phyloP scores from a whole-genome alignment of 2,797 vertebrate genomes.

The Novumbra hubbsi region DNA sequence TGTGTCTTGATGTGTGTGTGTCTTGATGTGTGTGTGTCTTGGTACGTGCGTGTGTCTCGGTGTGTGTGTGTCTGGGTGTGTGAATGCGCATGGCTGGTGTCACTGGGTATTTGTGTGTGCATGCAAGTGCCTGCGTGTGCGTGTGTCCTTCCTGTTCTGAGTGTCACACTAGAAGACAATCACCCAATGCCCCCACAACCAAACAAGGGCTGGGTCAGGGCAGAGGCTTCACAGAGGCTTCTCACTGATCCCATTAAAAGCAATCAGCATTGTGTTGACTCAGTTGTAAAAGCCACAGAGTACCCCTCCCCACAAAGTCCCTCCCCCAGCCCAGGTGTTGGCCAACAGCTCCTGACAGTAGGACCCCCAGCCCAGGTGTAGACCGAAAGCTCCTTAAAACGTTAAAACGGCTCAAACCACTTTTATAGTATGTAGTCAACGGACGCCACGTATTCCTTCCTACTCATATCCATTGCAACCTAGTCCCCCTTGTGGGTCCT shows the following conservation, averaged over 20 bases:
- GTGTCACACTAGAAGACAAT: neutral
- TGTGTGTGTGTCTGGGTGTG: conserved; percentile 17
- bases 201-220: conserved; percentile 25
- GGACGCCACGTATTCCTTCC: neutral
- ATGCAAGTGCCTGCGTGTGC: conserved; percentile 32
- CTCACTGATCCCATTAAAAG: conserved; percentile 75
- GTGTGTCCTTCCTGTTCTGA: neutral
- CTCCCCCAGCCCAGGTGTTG: conserved; percentile 2
- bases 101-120: conserved; percentile 28
- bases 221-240: conserved; percentile 44
- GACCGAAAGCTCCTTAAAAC: no score
- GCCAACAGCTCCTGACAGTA: neutral
- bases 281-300: conserved; percentile 44
- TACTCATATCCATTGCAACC: neutral
- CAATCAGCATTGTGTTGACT: conserved; percentile 59
- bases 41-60: no score
- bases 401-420: no score
- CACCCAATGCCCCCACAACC: conserved; percentile 28
- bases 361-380: no score
- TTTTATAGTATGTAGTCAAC: no score
- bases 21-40: conserved; percentile 5
- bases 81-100: conserved; percentile 1
- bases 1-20: neutral
- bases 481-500: neutral
- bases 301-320: conserved; percentile 14